Conservation (phyloP, 2,797 vertebrate species). For the Thripadectes ignobilis region DNA sequence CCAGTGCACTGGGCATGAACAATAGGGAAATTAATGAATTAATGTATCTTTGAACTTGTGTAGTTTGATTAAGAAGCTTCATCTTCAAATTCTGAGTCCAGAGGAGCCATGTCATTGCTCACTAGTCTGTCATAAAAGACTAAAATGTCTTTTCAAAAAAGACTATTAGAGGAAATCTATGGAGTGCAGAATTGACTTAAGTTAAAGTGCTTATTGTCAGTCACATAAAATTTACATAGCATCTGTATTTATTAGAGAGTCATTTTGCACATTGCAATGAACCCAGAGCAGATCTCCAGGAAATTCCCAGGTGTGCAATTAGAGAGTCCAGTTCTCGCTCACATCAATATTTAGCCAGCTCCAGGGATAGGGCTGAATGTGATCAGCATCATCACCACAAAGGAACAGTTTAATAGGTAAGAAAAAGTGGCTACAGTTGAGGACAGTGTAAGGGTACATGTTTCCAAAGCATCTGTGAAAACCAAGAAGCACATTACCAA, state of each 20-base stretch:
- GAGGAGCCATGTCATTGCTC: slow-evolving; percentile 36
- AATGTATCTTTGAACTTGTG: slow-evolving; percentile 65
- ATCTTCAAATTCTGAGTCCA: slow-evolving; percentile 47
- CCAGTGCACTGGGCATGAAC: slow-evolving; percentile 65
- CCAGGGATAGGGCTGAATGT: not conserved
- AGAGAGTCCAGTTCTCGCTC: not conserved
- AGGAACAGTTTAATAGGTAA: not conserved
- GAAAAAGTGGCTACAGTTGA: not conserved
- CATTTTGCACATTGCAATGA: not conserved
- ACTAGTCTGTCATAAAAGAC: slow-evolving; percentile 40
- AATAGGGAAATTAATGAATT: slow-evolving; percentile 72
- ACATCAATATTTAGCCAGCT: not conserved
- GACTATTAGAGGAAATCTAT: not conserved
- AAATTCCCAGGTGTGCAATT: not conserved
- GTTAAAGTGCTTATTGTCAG: not conserved
- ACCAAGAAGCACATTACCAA: not conserved
- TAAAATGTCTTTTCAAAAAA: slow-evolving; percentile 32
- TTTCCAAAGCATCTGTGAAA: not conserved
- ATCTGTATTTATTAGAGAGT: not conserved
- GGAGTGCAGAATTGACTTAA: not conserved
- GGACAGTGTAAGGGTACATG: rapidly evolving
- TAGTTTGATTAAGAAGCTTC: slow-evolving; percentile 51
- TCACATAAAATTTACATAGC: not conserved
- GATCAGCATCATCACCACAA: not conserved
- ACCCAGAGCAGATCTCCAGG: not conserved